Base-by-base conservation (phyloP, 1,140 invertebrate genomes). In the Cyclargus thomasi region DNA sequence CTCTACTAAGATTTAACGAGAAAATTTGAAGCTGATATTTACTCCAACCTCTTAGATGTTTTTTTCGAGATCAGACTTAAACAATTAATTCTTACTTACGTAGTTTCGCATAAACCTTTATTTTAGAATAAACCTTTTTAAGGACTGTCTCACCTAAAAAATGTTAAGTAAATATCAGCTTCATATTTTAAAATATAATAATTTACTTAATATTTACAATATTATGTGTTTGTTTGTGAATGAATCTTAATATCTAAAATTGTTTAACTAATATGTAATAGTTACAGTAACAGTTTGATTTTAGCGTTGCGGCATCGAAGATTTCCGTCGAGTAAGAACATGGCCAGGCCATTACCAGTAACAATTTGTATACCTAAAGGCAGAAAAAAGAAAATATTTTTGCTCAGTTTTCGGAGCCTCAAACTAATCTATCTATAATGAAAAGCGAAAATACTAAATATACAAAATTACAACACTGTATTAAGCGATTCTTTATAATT, bases 161-260 rank as follows among this genome's bases (percentile, higher is more conserved):
- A 59, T 59, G 55, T 17, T 59, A 21, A 59, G 55, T 59, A 18
- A 59, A 59, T 59, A 11, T 59, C 10, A 59, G 55, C 4, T 59
- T 20, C 55, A 59, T 21, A 20, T 59, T 29, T 59, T 21, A 20
- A 20, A 20, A 59, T 59, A 59, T 18, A 59, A 59, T 59, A 59
- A 59, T 59, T 59, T 59, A 59, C 20, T 47, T 47, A 47, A 59
- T 59, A 59, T 59, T 59, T 59, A 59, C 55, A 59, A 59, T 59
- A 59, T 59, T 59, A 17, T 55, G n/a, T 20, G 66, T 66, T 53
- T 55, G 68, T 47, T 47, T 47, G 39, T 47, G 39, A 47, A 47
- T 47, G 39, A 1, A 47, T 11, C 39, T 47, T 47, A 47, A 8
- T 47, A 47, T 47, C 39, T 47, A 47, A 8, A 47, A 47, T 47